These are phyloP conservation scores for Cheilosia scutellata DNA, from an alignment of 2,888 invertebrate species.

Conservation along the genomic window DNA sequence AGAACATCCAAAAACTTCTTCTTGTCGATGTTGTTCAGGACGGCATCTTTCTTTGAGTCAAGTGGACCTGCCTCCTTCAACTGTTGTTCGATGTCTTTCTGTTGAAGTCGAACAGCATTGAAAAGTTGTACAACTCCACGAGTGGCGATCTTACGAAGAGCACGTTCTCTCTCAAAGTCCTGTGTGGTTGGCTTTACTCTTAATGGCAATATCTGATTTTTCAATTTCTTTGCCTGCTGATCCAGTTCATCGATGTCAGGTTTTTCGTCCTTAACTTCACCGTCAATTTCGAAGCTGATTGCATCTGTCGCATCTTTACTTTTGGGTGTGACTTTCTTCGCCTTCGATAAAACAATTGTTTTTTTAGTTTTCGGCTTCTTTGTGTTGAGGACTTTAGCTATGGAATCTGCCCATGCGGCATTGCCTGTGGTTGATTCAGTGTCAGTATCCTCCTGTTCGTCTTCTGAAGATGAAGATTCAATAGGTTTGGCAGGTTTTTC, in stretches of 20 bases:
- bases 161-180: constrained; percentile 91
- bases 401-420: constrained; percentile 92
- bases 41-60: constrained; percentile 91
- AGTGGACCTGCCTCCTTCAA: constrained; percentile 89
- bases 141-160: constrained; percentile 93
- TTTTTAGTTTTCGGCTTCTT: constrained; percentile 91
- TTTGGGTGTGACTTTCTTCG: constrained; percentile 88
- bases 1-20: constrained; percentile 91
- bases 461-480: constrained; percentile 51
- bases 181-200: constrained; percentile 90
- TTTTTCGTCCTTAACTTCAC: constrained; percentile 85
- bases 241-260: constrained; percentile 79
- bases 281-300: constrained; percentile 88
- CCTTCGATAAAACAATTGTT: constrained; percentile 90
- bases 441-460: constrained; percentile 57
- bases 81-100: constrained; percentile 90
- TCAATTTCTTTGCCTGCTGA: constrained; percentile 80
- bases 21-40: constrained; percentile 89
- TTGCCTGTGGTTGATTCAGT: constrained; percentile 83
- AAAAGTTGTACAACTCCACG: constrained; percentile 97
- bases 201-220: constrained; percentile 85
- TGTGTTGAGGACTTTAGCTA: constrained; percentile 90
- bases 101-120: constrained; percentile 94
- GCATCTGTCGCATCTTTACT: constrained; percentile 84
- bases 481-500: constrained; percentile 34